These are phyloP conservation scores for Protosalanx chinensis DNA, from an alignment of 2,797 vertebrate species.

Conservation along the genomic window DNA sequence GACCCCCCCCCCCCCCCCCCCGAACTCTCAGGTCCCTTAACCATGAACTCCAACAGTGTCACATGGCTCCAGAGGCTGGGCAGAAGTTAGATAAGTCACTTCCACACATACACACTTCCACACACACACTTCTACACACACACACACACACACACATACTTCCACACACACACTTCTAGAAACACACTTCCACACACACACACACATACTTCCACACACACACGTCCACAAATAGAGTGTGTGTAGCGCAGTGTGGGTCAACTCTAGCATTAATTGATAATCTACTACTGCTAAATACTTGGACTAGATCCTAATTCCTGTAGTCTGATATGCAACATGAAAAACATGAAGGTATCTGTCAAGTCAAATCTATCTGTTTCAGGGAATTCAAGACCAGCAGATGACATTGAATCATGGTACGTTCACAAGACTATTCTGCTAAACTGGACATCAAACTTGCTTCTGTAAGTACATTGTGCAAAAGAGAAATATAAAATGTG, in stretches of 20 bases:
- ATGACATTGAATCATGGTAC: slow-evolving; percentile 8
- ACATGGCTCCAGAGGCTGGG: slow-evolving; percentile 5
- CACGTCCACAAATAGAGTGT: background rate
- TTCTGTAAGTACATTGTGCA: background rate
- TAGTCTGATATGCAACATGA: slow-evolving; percentile 9
- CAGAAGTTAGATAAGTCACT: slow-evolving; percentile 7
- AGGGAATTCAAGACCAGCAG: slow-evolving; percentile 4
- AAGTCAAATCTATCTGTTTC: slow-evolving; percentile 18
- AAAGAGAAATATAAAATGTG: slow-evolving; percentile 11
- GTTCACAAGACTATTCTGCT: slow-evolving; percentile 17
- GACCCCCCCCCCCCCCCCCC: no score
- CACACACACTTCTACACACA: background rate
- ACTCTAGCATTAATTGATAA: slow-evolving; percentile 15
- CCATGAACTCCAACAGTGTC: slow-evolving; percentile 35
- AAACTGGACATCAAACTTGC: slow-evolving; percentile 14
- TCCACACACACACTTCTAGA: background rate
- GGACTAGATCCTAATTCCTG: slow-evolving; percentile 27
- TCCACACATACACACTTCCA: background rate
- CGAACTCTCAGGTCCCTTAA: slow-evolving; percentile 43
- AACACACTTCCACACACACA: background rate
- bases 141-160: background rate
- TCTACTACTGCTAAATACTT: slow-evolving; percentile 24
- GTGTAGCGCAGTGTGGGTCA: background rate
- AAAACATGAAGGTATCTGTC: slow-evolving; percentile 32
- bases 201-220: background rate